phyloP scores from a whole-genome alignment of 2,113 vertebrate genomes.

The Charina bottae region DNA sequence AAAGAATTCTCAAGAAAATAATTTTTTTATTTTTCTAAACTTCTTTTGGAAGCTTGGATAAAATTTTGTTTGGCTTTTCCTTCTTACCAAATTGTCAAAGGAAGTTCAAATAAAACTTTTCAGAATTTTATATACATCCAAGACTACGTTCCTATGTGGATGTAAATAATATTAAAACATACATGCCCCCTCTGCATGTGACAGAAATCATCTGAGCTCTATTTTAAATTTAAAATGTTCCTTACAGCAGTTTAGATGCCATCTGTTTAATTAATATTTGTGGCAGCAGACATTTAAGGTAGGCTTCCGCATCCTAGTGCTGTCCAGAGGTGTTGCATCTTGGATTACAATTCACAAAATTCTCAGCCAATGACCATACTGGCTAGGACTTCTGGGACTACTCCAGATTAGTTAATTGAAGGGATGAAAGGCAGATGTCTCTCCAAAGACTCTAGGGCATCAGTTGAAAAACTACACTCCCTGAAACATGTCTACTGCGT shows the following conservation, averaged over 20 bases:
- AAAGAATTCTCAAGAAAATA: conserved; percentile 14
- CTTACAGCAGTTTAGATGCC: not conserved
- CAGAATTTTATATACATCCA: not conserved
- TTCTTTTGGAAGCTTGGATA: not conserved
- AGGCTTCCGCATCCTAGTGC: not conserved
- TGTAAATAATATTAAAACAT: not conserved
- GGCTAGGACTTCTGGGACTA: not conserved
- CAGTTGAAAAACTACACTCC: not conserved
- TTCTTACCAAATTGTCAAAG: not conserved
- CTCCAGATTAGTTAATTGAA: not conserved
- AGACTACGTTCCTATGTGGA: not conserved
- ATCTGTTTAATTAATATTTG: not conserved
- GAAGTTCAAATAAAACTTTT: not conserved
- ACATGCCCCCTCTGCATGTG: not conserved
- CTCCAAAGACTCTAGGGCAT: not conserved
- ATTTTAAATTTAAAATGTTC: not conserved
- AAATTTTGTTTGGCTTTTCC: not conserved
- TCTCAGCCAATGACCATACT: not conserved
- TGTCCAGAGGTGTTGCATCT: not conserved
- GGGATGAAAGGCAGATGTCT: not conserved
- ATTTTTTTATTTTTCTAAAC: not conserved
- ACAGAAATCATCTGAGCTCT: not conserved
- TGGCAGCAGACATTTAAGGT: not conserved
- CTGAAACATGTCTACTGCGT: not conserved
- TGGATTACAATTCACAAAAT: not conserved